A percentile compares a stretch with the other conserved stretches of the same genome.
phyloP scores from a whole-genome alignment of 2,888 invertebrate genomes.

The Aleiodes testaceus region DNA sequence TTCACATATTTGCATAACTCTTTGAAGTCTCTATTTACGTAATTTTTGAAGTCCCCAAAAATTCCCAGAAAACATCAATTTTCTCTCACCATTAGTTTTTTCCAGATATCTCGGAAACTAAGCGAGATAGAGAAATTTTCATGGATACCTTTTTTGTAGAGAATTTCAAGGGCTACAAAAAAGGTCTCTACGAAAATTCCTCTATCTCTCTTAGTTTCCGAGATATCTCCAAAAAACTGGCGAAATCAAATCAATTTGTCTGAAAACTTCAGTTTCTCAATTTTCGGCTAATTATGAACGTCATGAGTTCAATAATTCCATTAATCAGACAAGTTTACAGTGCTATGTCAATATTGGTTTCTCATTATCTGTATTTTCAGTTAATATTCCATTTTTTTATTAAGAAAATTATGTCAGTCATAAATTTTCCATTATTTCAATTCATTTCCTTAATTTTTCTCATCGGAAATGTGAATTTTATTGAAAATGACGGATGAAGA shows the following conservation, averaged over 20 bases:
- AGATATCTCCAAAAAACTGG: no score
- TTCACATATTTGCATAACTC: conserved; percentile 33
- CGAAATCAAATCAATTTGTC: no score
- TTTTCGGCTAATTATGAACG: conserved; percentile 42
- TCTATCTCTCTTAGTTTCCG: no score
- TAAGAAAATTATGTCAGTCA: conserved; percentile 30
- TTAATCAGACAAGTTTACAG: conserved; percentile 19
- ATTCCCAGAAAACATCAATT: no score
- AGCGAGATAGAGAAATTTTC: no score
- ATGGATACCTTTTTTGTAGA: no score
- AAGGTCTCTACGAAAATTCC: no score
- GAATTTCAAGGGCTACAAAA: no score
- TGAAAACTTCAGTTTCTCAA: conserved; percentile 44
- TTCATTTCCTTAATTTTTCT: conserved; percentile 11
- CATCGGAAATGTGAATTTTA: conserved; percentile 30
- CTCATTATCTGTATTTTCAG: conserved; percentile 20
- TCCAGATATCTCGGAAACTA: no score
- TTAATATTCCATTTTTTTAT: not conserved
- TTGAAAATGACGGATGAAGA: conserved; percentile 35
- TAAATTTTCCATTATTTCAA: conserved; percentile 15
- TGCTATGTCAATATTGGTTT: conserved; percentile 33
- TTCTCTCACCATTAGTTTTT: no score
- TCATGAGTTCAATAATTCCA: conserved; percentile 25
- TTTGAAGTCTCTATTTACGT: conserved; percentile 45
- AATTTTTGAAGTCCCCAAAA: no score